These are phyloP conservation scores for Lepilemur septentrionalis DNA, from an alignment of 2,797 vertebrate species.

Conservation along the genomic window DNA sequence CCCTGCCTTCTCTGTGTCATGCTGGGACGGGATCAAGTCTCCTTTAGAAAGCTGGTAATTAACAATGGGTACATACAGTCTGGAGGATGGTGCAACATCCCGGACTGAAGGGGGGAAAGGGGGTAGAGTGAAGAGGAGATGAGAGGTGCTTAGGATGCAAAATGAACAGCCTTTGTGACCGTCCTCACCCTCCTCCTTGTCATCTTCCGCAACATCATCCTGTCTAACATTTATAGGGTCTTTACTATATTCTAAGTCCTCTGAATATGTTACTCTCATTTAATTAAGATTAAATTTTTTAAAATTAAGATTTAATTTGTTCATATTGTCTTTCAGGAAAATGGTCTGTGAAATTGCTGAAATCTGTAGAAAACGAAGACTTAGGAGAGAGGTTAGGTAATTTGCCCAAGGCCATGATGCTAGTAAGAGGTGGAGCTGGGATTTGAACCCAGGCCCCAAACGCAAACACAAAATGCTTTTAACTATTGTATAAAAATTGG, in stretches of 20 bases:
- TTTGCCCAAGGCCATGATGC: not conserved
- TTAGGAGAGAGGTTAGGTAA: not conserved
- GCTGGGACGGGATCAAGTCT: not conserved
- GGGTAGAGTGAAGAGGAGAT: not conserved
- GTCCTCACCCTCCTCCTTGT: fast-evolving
- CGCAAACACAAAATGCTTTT: not conserved
- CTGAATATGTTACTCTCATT: not conserved
- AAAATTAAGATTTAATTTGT: not conserved
- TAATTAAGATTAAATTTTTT: not conserved
- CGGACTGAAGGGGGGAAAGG: not conserved
- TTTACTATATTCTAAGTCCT: not conserved
- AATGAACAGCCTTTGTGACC: not conserved
- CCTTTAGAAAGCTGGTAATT: not conserved
- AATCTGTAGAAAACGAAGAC: not conserved
- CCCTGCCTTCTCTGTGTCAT: not conserved
- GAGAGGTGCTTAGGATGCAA: not conserved
- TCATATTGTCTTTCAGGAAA: not conserved
- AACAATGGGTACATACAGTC: not conserved
- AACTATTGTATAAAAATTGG: not conserved
- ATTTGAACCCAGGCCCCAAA: not conserved
- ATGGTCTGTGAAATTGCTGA: not conserved
- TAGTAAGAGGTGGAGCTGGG: not conserved
- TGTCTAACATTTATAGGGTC: not conserved
- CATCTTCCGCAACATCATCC: too few species aligned
- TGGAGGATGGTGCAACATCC: not conserved